Evolutionary conservation across 2,113 vertebrate genomes (phyloP).

Genomic region (Antechinus flavipes): DNA sequence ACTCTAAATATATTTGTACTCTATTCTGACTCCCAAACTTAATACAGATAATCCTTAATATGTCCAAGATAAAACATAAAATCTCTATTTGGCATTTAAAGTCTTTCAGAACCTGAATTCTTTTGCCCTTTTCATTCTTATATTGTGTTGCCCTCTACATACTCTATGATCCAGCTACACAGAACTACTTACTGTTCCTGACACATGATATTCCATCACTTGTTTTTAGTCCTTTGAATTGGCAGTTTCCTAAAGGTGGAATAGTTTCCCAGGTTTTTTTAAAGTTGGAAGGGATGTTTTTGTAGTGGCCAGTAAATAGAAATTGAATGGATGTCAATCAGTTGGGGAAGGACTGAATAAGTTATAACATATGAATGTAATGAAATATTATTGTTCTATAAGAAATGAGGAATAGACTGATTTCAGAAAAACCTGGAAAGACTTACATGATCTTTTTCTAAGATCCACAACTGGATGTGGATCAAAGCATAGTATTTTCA

Average conservation of each 20-base stretch:
- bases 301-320: too few relatives aligned
- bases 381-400: too few relatives aligned
- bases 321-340: too few relatives aligned
- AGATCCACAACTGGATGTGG: too few relatives aligned
- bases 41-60: neutral
- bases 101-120: neutral
- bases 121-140: neutral
- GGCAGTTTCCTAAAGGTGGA: neutral
- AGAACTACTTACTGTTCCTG: neutral
- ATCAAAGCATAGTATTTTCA: too few relatives aligned
- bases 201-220: neutral
- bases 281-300: neutral
- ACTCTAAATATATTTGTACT: neutral
- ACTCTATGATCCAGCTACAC: neutral
- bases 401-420: too few relatives aligned
- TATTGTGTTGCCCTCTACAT: neutral
- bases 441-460: too few relatives aligned
- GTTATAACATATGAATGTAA: too few relatives aligned
- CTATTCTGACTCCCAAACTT: accelerated
- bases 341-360: too few relatives aligned
- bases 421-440: too few relatives aligned
- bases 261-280: neutral
- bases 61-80: neutral
- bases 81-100: neutral
- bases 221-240: neutral